Evolutionary conservation across 2,888 invertebrate species (phyloP).

Genomic region (Xestia rhomboidea): DNA sequence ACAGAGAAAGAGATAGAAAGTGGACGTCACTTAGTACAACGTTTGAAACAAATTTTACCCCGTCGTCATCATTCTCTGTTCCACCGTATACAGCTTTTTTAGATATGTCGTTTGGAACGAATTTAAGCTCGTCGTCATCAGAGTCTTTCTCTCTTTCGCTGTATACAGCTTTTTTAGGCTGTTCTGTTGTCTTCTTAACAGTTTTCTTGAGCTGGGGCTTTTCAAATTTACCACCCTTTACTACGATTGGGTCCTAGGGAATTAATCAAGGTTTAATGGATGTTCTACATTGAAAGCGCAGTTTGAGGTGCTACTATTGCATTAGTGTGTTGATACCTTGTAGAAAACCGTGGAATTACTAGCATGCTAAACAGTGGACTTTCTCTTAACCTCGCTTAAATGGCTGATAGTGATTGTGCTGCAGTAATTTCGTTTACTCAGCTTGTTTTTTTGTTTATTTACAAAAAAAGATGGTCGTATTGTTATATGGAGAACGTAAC

Average conservation of each 20-base stretch:
- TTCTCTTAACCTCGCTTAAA: slow-evolving; percentile 38
- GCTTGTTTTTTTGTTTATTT: slow-evolving; percentile 15
- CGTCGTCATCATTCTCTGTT: slow-evolving; percentile 72
- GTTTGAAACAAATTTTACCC: slow-evolving; percentile 82
- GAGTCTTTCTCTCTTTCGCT: slow-evolving; percentile 72
- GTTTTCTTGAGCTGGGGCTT: slow-evolving; percentile 88
- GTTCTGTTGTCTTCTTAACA: slow-evolving; percentile 83
- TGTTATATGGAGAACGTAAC: slow-evolving; percentile 26
- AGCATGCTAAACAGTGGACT: slow-evolving; percentile 65
- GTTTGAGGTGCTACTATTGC: slow-evolving; percentile 72
- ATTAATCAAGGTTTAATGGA: slow-evolving; percentile 80
- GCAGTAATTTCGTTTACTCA: slow-evolving; percentile 37
- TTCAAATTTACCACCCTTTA: slow-evolving; percentile 88
- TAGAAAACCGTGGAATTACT: slow-evolving; percentile 53
- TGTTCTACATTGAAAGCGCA: slow-evolving; percentile 76
- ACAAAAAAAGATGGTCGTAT: slow-evolving; percentile 1
- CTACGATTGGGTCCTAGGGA: slow-evolving; percentile 86
- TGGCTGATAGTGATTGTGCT: slow-evolving; percentile 13
- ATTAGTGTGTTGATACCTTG: slow-evolving; percentile 80
- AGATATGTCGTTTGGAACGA: slow-evolving; percentile 71
- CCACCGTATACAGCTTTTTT: slow-evolving; percentile 79
- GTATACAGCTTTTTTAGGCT: slow-evolving; percentile 81
- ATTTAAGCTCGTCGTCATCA: slow-evolving; percentile 81
- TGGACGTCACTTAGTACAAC: slow-evolving; percentile 73
- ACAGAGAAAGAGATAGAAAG: slow-evolving; percentile 67